A percentile compares a stretch with the other conserved stretches of the same genome.
Evolutionary conservation across 2,888 invertebrate species (phyloP).

Genomic region (Rhamphomyia laevipes): DNA sequence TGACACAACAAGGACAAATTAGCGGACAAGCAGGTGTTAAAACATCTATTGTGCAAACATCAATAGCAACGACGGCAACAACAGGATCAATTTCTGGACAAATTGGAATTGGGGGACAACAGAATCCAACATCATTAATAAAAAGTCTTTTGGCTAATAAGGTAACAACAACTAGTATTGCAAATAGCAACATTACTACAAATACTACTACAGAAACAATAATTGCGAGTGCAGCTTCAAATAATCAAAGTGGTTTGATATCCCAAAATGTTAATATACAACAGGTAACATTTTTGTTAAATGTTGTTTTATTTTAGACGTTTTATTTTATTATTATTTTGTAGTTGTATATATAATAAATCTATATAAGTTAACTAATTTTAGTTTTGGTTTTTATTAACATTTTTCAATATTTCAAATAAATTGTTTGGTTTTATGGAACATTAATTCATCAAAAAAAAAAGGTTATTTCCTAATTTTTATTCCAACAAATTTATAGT

Average conservation of each 20-base stretch:
- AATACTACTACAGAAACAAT: constrained; percentile 21
- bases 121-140: constrained; percentile 62
- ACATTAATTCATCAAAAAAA: too few relatives aligned
- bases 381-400: too few relatives aligned
- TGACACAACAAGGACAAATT: constrained; percentile 5
- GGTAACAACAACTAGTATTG: constrained; percentile 44
- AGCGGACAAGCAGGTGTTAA: constrained; percentile 8
- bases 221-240: constrained; percentile 27
- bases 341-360: too few relatives aligned
- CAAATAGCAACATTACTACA: constrained; percentile 10
- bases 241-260: constrained; percentile 29
- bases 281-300: constrained; percentile 23
- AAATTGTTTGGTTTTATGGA: too few relatives aligned
- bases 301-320: constrained; percentile 1
- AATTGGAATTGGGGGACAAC: constrained; percentile 10
- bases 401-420: too few relatives aligned
- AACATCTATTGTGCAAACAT: constrained; percentile 13
- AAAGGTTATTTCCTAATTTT: too few relatives aligned
- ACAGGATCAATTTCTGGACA: too few relatives aligned
- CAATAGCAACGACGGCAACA: constrained; percentile 10
- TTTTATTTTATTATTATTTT: not conserved
- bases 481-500: too few relatives aligned
- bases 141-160: constrained; percentile 91
- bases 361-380: too few relatives aligned
- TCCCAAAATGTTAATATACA: constrained; percentile 26